phyloP scores from a whole-genome alignment of 1,140 invertebrate genomes.

The Calephelis nemesis region DNA sequence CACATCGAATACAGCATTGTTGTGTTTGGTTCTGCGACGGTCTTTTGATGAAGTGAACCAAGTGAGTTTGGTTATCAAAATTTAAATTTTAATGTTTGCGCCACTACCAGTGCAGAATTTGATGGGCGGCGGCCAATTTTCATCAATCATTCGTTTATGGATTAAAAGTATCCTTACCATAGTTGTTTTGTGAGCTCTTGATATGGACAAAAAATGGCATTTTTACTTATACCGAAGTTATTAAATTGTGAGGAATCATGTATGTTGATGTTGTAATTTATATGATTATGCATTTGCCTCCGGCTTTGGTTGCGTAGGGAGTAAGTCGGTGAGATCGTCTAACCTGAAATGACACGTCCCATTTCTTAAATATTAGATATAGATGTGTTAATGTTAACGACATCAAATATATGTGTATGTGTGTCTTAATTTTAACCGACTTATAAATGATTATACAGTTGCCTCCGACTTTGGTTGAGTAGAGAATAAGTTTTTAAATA shows the following conservation, averaged over 20 bases:
- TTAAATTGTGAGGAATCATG: constrained; percentile 1
- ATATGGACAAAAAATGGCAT: constrained; percentile 8
- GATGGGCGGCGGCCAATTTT: constrained; percentile 40
- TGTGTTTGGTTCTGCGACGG: constrained; percentile 44
- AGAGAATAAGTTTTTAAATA: too few relatives aligned
- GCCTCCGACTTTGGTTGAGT: too few relatives aligned
- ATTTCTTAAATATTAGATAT: too few relatives aligned
- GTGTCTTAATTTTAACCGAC: too few relatives aligned
- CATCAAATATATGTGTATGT: too few relatives aligned
- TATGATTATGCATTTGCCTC: not conserved
- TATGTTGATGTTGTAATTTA: constrained; percentile 7
- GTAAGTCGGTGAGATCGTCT: too few relatives aligned
- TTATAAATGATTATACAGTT: not conserved
- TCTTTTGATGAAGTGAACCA: constrained; percentile 46
- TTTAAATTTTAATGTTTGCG: constrained; percentile 55
- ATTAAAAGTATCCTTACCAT: constrained; percentile 49
- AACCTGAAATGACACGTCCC: too few relatives aligned
- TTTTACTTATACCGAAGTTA: constrained; percentile 4
- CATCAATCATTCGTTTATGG: constrained; percentile 52
- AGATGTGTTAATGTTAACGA: too few relatives aligned
- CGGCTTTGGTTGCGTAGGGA: too few relatives aligned
- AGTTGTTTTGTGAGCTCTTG: constrained; percentile 22
- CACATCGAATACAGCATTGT: constrained; percentile 37
- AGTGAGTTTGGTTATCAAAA: constrained; percentile 49
- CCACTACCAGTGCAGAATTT: constrained; percentile 37